phyloP scores from a whole-genome alignment of 2,888 invertebrate species.

The Drymonia ruficornis region DNA sequence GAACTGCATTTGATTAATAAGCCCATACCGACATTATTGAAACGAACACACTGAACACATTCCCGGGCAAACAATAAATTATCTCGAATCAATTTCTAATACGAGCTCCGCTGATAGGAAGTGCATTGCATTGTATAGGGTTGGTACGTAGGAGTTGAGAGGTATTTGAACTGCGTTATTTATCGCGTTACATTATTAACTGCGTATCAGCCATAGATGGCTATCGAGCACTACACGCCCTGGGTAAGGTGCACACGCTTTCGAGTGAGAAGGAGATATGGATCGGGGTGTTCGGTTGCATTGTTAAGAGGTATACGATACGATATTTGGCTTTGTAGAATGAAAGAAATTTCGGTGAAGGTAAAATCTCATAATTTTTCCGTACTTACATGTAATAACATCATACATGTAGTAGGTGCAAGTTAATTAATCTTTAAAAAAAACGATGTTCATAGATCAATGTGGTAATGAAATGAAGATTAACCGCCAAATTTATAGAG shows the following conservation, averaged over 20 bases:
- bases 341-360: too few species aligned
- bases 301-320: slow-evolving; percentile 31
- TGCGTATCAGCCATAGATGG: slow-evolving; percentile 78
- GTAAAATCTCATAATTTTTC: too few species aligned
- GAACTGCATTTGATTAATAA: slow-evolving; percentile 32
- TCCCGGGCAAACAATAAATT: slow-evolving; percentile 42
- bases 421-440: too few species aligned
- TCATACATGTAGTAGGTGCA: too few species aligned
- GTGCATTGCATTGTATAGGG: slow-evolving; percentile 55
- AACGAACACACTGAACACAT: slow-evolving; percentile 43
- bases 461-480: too few species aligned
- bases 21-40: slow-evolving; percentile 31
- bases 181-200: slow-evolving; percentile 81
- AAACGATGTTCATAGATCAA: too few species aligned
- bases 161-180: slow-evolving; percentile 76
- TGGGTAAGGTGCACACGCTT: slow-evolving; percentile 75
- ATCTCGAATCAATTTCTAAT: slow-evolving; percentile 70
- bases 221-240: slow-evolving; percentile 76
- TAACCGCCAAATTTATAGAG: too few species aligned
- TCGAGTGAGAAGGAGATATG: slow-evolving; percentile 67
- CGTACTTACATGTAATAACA: too few species aligned
- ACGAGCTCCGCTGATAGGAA: slow-evolving; percentile 53
- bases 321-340: slow-evolving; percentile 23
- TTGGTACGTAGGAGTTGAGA: slow-evolving; percentile 53
- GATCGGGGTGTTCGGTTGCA: slow-evolving; percentile 54